A percentile compares a stretch with the other conserved stretches of the same genome.
Conservation (phyloP, 1,140 invertebrate genomes). For the Anoplolepis gracilipes region DNA sequence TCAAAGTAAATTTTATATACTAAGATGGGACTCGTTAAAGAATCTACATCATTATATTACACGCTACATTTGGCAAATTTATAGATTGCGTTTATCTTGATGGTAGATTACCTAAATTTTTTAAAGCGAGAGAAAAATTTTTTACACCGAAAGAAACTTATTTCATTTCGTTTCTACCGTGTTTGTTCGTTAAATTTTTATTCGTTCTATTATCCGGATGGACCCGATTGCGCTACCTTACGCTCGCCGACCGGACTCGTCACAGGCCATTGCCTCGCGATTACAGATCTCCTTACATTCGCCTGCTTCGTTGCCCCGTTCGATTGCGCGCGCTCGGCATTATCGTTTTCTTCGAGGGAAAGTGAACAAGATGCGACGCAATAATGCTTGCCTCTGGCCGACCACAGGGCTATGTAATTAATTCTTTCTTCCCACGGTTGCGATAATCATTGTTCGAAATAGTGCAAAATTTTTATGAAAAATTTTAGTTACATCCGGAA, state of each 20-base stretch:
- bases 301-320: slow-evolving; percentile 18
- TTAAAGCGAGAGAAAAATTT: too few relatives aligned
- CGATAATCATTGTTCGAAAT: not conserved
- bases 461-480: not conserved
- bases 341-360: slow-evolving; percentile 74
- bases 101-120: not conserved
- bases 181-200: not conserved
- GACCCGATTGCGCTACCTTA: slow-evolving; percentile 56
- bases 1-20: not conserved
- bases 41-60: not conserved
- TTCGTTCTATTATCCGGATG: slow-evolving; percentile 47
- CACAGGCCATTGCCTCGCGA: slow-evolving; percentile 72
- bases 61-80: not conserved
- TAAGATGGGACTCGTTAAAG: not conserved
- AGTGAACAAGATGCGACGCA: slow-evolving; percentile 66
- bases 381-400: slow-evolving; percentile 28
- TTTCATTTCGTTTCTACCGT: too few relatives aligned
- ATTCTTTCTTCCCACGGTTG: slow-evolving; percentile 20
- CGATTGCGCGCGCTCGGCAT: slow-evolving; percentile 44
- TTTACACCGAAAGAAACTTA: not conserved
- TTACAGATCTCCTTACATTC: slow-evolving; percentile 58
- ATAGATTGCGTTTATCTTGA: not conserved
- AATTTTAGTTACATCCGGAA: not conserved
- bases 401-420: slow-evolving; percentile 47
- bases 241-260: slow-evolving; percentile 54